Evolutionary conservation across 2,888 invertebrate species (phyloP), one percentile per base, ranked within the genome.

Genomic region (Campaea margaritaria): DNA sequence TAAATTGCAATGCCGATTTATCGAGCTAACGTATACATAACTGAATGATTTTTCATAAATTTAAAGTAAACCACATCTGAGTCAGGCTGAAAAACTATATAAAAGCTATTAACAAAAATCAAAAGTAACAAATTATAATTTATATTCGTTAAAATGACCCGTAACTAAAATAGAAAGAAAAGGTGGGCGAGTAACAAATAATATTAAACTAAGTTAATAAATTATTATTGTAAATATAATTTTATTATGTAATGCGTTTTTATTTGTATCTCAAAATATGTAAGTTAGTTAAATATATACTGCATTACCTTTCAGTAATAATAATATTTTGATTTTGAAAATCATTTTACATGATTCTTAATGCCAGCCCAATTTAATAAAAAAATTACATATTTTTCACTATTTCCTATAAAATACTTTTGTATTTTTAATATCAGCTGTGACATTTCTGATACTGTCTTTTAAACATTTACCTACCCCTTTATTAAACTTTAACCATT

Each of bases 141-240:
- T 28, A 59, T 41, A 59, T 54, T 41, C 53, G 36, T 54, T 46
- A 53, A 34, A 13, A 16, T 43, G 27, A 64, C 64, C 60, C 60
- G 64, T 64, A 61, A 61, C 51, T 45, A 49, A 58, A 38, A 48
- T 3, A 55, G 39, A 57, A 58, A 15, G 44, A 39, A 56, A 41
- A 52, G 55, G 58, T 58, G 57, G 57, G 62, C 39, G 44, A 43
- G 39, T 45, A 48, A 46, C 41, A 45, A 41, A 54, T 15, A 45
- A 31, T 5, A 31, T 36, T 38, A 36, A 43, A 52, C 36, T 52
- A 54, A 41, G 21, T 46, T 14, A 59, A 59, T 54, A 54, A 59
- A 50, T 50, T 59, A 59, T 27, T 53, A 16, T 12, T 50, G 1
- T 42, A 39, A 8, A 15, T 41, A 31, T 21, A 13, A 13, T 14